Conservation (phyloP, 1,140 invertebrate genomes). For the Drosophila virilis region DNA sequence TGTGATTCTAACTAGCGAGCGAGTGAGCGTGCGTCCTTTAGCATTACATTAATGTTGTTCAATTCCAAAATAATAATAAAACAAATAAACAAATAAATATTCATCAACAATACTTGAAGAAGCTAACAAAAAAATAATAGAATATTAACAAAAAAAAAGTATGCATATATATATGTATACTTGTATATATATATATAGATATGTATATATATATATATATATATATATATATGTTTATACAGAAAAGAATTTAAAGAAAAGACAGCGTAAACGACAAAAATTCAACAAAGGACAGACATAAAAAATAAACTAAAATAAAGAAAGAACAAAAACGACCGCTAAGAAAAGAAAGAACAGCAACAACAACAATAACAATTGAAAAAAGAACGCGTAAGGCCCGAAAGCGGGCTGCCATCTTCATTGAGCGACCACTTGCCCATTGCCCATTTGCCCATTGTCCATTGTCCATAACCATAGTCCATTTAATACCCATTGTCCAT, state of each 20-base stretch:
- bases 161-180: too few species aligned
- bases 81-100: conserved; percentile 14
- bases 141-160: conserved; percentile 25
- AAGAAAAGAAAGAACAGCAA: conserved; percentile 23
- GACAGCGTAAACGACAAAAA: conserved; percentile 36
- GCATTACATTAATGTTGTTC: conserved; percentile 6
- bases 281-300: conserved; percentile 40
- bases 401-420: conserved; percentile 38
- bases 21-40: conserved; percentile 59
- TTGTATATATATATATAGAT: too few species aligned
- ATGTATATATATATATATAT: not conserved
- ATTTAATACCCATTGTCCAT: conserved; percentile 74
- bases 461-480: conserved; percentile 53
- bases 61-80: conserved; percentile 27
- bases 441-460: conserved; percentile 34
- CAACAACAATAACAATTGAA: conserved; percentile 48
- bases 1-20: conserved; percentile 49
- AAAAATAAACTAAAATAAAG: conserved; percentile 14
- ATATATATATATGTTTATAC: conserved; percentile 2
- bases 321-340: conserved; percentile 31
- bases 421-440: conserved; percentile 48
- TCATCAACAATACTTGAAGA: conserved; percentile 15
- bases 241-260: conserved; percentile 43
- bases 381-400: conserved; percentile 27
- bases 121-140: too few species aligned